A percentile compares a stretch with the other conserved stretches of the same genome.
Evolutionary conservation across 1,140 invertebrate genomes (phyloP).

Genomic region (Parapsyche elsis): DNA sequence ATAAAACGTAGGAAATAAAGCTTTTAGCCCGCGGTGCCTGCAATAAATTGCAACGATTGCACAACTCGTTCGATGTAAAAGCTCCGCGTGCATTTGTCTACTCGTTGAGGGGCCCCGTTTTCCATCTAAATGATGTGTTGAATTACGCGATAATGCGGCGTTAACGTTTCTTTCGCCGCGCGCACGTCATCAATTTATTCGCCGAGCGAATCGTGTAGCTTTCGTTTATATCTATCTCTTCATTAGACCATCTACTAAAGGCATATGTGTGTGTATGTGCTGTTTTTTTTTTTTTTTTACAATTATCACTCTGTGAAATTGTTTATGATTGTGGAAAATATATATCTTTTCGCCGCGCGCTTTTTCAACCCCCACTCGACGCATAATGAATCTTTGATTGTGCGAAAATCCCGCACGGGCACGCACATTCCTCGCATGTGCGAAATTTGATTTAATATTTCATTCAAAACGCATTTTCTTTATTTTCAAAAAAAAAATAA

Average conservation of each 20-base stretch:
- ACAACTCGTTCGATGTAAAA: conserved; percentile 8
- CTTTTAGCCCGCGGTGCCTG: conserved; percentile 50
- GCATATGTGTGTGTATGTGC: no score
- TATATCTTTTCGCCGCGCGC: neutral
- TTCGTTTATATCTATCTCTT: no score
- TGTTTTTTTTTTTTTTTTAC: no score
- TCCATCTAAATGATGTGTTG: conserved; percentile 10
- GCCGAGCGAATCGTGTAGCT: no score
- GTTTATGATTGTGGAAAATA: neutral
- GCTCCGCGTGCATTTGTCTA: conserved; percentile 26
- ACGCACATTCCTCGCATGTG: conserved; percentile 13
- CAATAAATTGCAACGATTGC: conserved; percentile 47
- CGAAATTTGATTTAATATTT: conserved; percentile 29
- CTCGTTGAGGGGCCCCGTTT: neutral
- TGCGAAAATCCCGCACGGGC: neutral
- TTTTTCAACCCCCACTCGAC: neutral
- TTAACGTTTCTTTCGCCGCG: conserved; percentile 15
- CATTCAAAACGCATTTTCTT: conserved; percentile 13
- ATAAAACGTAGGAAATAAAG: conserved; percentile 55
- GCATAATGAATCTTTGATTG: conserved; percentile 18
- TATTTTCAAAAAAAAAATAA: neutral
- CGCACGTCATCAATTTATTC: neutral
- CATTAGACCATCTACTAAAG: no score
- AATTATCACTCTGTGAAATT: no score
- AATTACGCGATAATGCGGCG: conserved; percentile 27